These are phyloP conservation scores for Melipona beecheii DNA, from an alignment of 2,888 invertebrate genomes.

Conservation along the genomic window DNA sequence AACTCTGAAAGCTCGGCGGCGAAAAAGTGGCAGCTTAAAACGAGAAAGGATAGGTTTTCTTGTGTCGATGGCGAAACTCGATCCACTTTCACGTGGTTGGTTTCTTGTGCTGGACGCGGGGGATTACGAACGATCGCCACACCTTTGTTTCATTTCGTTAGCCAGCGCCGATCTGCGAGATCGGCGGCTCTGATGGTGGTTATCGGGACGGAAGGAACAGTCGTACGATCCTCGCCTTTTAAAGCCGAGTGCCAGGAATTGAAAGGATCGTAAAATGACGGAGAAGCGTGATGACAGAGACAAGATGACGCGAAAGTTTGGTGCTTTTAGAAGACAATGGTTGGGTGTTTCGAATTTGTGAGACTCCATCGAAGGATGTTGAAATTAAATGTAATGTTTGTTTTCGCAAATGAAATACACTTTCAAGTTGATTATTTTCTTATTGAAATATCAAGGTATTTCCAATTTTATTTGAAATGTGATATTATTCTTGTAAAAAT, in stretches of 20 bases:
- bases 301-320: neutral
- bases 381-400: too few species aligned
- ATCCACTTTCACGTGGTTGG: slow-evolving; percentile 13
- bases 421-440: too few species aligned
- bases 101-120: neutral
- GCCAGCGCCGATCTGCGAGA: neutral
- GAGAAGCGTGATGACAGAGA: neutral
- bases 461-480: too few species aligned
- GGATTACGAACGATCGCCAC: slow-evolving; percentile 40
- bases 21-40: neutral
- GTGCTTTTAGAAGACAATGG: neutral
- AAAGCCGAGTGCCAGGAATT: neutral
- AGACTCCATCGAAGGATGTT: too few species aligned
- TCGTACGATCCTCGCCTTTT: neutral
- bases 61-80: neutral
- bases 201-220: neutral
- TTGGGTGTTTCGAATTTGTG: neutral
- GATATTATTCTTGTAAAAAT: too few species aligned
- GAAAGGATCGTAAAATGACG: neutral
- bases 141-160: slow-evolving; percentile 9
- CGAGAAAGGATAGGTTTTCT: neutral
- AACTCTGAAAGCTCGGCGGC: neutral
- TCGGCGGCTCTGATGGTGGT: too few species aligned
- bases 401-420: too few species aligned
- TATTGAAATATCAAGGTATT: too few species aligned